Evolutionary conservation across 1,140 invertebrate species (phyloP).

Genomic region (Listronotus bonariensis): DNA sequence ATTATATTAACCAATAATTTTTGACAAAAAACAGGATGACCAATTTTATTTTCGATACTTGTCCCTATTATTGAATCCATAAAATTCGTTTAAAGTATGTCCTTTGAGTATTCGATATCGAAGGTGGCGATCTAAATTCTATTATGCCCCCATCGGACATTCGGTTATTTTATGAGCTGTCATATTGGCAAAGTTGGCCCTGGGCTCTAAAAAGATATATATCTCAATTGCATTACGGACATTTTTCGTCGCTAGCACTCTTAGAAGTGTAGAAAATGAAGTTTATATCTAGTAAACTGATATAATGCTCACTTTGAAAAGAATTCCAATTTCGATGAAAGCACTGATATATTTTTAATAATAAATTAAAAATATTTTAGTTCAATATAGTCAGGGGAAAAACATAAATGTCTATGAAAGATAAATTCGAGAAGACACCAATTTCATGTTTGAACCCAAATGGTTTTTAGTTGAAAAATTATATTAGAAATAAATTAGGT

Average conservation of each 20-base stretch:
- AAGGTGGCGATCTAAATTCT: slow-evolving; percentile 54
- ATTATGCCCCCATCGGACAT: slow-evolving; percentile 51
- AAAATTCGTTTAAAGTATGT: slow-evolving; percentile 1
- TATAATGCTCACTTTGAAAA: slow-evolving; percentile 3
- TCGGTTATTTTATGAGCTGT: slow-evolving; percentile 55
- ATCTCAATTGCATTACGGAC: slow-evolving; percentile 30
- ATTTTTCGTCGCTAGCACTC: slow-evolving; percentile 4
- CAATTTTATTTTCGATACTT: too few relatives aligned
- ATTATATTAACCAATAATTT: too few relatives aligned
- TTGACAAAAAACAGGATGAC: too few relatives aligned
- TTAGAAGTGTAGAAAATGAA: slow-evolving; percentile 4
- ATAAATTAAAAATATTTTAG: too few relatives aligned
- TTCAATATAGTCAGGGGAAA: too few relatives aligned
- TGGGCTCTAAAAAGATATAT: slow-evolving; percentile 38
- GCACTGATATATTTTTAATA: neutral
- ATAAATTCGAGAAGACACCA: too few relatives aligned
- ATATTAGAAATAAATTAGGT: too few relatives aligned
- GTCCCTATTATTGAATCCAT: too few relatives aligned
- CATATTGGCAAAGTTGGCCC: slow-evolving; percentile 52
- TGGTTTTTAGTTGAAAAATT: too few relatives aligned
- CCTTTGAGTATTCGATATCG: slow-evolving; percentile 39
- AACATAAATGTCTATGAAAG: too few relatives aligned
- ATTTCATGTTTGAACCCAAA: too few relatives aligned
- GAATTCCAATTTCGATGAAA: slow-evolving; percentile 13
- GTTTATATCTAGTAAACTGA: slow-evolving; percentile 6